Conservation (phyloP, 2,113 vertebrate genomes). For the Genyomyrus donnyi region DNA sequence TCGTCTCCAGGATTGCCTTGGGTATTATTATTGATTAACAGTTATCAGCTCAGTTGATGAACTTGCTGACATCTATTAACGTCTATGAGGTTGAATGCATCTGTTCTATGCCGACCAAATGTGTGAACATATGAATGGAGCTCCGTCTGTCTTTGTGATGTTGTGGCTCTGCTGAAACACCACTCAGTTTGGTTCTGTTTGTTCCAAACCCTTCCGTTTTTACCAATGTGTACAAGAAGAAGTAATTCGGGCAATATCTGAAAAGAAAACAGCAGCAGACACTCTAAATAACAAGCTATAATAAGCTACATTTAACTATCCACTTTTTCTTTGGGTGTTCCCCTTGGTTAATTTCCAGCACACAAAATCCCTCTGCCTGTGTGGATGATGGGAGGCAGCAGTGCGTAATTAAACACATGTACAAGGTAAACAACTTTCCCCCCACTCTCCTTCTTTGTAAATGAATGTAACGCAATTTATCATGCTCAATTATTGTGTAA, state of each 20-base stretch:
- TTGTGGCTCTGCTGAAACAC: neutral
- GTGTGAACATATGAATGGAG: neutral
- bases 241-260: neutral
- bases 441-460: constrained; percentile 27
- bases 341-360: neutral
- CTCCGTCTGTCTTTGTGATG: neutral
- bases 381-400: neutral
- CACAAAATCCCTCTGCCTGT: neutral
- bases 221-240: neutral
- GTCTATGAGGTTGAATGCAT: constrained; percentile 23
- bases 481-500: constrained; percentile 40
- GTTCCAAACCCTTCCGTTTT: neutral
- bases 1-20: constrained; percentile 39
- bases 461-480: constrained; percentile 38
- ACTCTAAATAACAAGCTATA: neutral
- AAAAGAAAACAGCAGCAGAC: neutral
- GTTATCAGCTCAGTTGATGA: constrained; percentile 37
- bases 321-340: neutral
- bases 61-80: constrained; percentile 29
- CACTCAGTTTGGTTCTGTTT: neutral
- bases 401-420: constrained; percentile 23
- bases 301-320: neutral
- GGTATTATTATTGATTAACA: constrained; percentile 38
- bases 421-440: constrained; percentile 9
- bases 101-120: constrained; percentile 26